These are phyloP conservation scores for Ahaetulla prasina DNA, from an alignment of 2,113 vertebrate species.

Conservation along the genomic window DNA sequence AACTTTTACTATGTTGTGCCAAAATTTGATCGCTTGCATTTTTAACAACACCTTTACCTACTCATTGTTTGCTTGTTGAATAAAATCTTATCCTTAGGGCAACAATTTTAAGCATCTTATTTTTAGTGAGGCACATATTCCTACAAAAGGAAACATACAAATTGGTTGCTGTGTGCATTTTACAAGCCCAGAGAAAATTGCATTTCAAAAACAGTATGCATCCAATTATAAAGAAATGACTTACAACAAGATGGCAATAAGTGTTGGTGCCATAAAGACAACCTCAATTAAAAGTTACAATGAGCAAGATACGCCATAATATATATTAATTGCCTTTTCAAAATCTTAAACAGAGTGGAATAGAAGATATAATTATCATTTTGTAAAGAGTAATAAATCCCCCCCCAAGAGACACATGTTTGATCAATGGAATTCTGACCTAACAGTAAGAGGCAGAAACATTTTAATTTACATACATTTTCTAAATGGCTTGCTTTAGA, in stretches of 20 bases:
- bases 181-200: constrained; percentile 52
- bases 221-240: constrained; percentile 50
- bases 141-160: constrained; percentile 10
- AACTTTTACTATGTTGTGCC: neutral
- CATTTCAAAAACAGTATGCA: constrained; percentile 46
- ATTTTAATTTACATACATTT: neutral
- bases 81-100: constrained; percentile 15
- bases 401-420: constrained; percentile 14
- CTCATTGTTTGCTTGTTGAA: neutral
- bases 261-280: constrained; percentile 45
- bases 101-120: constrained; percentile 17
- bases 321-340: constrained; percentile 20
- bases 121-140: constrained; percentile 42
- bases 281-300: constrained; percentile 55
- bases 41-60: neutral
- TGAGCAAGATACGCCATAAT: constrained; percentile 33
- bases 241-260: constrained; percentile 36
- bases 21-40: neutral
- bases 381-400: constrained; percentile 40
- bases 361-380: neutral
- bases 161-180: constrained; percentile 26
- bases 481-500: constrained; percentile 20
- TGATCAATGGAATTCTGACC: constrained; percentile 22
- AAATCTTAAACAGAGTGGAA: constrained; percentile 32
- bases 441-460: constrained; percentile 26